Evolutionary conservation across 2,888 invertebrate species (phyloP).

Genomic region (Melanargia galathea): DNA sequence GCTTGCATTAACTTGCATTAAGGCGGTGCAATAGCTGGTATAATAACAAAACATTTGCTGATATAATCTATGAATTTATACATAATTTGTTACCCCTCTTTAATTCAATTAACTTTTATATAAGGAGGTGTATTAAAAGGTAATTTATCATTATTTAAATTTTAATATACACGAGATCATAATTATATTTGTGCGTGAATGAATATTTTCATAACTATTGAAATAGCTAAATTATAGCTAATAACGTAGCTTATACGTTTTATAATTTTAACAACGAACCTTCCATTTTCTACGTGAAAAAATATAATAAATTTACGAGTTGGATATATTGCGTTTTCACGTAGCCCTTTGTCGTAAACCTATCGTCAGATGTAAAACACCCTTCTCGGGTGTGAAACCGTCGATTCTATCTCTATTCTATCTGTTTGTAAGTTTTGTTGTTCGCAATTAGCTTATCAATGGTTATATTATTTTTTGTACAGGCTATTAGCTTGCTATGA

Average conservation of each 20-base stretch:
- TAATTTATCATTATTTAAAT: background rate
- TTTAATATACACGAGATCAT: too few species aligned
- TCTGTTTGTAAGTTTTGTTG: constrained; percentile 52
- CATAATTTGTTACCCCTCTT: background rate
- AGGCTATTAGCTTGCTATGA: constrained; percentile 24
- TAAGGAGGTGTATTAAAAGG: background rate
- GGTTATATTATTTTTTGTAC: constrained; percentile 21
- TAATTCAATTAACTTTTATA: background rate
- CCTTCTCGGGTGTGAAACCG: constrained; percentile 46
- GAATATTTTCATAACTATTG: too few species aligned
- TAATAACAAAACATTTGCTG: background rate
- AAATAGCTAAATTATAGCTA: too few species aligned
- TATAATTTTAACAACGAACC: too few species aligned
- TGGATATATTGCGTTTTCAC: background rate
- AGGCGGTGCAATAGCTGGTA: background rate
- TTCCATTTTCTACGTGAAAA: too few species aligned
- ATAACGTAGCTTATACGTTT: too few species aligned
- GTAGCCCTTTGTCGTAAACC: constrained; percentile 1
- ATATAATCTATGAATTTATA: background rate
- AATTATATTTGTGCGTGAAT: too few species aligned
- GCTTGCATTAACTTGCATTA: background rate
- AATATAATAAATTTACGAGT: too few species aligned
- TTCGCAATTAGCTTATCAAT: constrained; percentile 69
- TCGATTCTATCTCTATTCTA: constrained; percentile 57
- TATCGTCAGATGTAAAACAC: constrained; percentile 36